phyloP scores from a whole-genome alignment of 2,797 vertebrate species.

The Liparis tanakae region DNA sequence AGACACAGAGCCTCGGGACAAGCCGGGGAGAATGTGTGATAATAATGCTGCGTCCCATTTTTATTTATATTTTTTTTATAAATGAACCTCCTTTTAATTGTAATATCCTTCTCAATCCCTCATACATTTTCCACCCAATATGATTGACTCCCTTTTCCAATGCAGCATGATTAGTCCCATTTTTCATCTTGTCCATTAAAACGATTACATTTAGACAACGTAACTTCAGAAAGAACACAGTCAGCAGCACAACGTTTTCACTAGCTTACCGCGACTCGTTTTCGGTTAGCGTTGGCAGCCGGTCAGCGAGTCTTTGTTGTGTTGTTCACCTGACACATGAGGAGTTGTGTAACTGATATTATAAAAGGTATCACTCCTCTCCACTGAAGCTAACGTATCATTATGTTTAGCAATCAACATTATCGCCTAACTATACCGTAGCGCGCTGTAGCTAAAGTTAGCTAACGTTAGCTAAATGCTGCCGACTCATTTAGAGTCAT shows the following conservation, averaged over 20 bases:
- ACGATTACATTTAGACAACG: neutral
- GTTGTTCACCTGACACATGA: neutral
- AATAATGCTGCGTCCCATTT: neutral
- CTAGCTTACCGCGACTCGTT: neutral
- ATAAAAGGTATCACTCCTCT: neutral
- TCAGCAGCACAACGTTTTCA: neutral
- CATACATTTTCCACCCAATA: neutral
- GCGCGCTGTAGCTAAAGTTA: neutral
- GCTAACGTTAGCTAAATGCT: neutral
- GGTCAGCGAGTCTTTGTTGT: too few species aligned
- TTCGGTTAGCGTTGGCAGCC: neutral
- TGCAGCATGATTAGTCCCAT: neutral
- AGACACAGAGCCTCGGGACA: neutral
- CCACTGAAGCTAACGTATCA: too few species aligned
- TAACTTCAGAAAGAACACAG: neutral
- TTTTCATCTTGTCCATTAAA: neutral
- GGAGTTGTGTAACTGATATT: neutral
- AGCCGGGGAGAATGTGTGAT: neutral
- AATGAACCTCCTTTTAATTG: slow-evolving; percentile 1
- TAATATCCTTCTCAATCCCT: neutral
- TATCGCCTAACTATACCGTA: neutral
- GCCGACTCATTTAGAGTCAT: neutral
- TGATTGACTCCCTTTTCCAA: neutral
- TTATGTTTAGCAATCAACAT: neutral
- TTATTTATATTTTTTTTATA: neutral